Evolutionary conservation across 2,888 invertebrate genomes (phyloP).

Genomic region (Anthrax anthrax): DNA sequence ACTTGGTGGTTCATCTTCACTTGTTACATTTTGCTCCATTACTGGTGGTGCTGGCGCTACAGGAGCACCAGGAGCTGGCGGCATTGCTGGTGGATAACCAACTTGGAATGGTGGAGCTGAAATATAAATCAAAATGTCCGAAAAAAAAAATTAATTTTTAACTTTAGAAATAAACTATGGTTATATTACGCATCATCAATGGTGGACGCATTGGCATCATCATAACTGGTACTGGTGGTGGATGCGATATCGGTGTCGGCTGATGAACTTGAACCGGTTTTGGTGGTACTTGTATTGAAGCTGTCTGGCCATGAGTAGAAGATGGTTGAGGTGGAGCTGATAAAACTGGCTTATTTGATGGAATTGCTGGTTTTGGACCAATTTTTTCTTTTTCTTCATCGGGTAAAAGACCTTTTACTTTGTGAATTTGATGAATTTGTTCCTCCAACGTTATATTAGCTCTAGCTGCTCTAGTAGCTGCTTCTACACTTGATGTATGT

Average conservation of each 20-base stretch:
- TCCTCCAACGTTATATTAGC: slow-evolving; percentile 93
- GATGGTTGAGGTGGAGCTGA: slow-evolving; percentile 18
- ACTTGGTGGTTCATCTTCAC: slow-evolving; percentile 70
- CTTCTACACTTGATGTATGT: slow-evolving; percentile 92
- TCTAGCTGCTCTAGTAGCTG: slow-evolving; percentile 82
- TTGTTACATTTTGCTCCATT: slow-evolving; percentile 39
- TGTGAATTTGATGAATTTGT: slow-evolving; percentile 94
- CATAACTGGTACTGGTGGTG: slow-evolving; percentile 28
- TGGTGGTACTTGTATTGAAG: slow-evolving; percentile 11
- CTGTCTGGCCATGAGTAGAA: slow-evolving; percentile 9
- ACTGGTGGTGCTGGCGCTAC: slow-evolving; percentile 36
- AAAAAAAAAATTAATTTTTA: not conserved
- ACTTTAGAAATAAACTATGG: too few species aligned
- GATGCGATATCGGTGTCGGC: slow-evolving; percentile 16
- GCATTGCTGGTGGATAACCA: slow-evolving; percentile 32
- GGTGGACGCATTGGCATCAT: slow-evolving; percentile 34
- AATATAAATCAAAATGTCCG: slow-evolving; percentile 1
- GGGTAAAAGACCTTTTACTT: slow-evolving; percentile 79
- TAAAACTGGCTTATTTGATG: slow-evolving; percentile 30
- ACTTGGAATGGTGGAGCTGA: slow-evolving; percentile 36
- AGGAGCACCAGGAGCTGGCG: slow-evolving; percentile 27
- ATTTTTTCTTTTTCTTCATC: slow-evolving; percentile 97
- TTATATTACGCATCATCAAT: slow-evolving; percentile 31
- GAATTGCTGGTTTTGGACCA: slow-evolving; percentile 67
- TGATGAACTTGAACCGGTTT: slow-evolving; percentile 13